phyloP scores from a whole-genome alignment of 2,113 vertebrate species.

The Alexandromys fortis region DNA sequence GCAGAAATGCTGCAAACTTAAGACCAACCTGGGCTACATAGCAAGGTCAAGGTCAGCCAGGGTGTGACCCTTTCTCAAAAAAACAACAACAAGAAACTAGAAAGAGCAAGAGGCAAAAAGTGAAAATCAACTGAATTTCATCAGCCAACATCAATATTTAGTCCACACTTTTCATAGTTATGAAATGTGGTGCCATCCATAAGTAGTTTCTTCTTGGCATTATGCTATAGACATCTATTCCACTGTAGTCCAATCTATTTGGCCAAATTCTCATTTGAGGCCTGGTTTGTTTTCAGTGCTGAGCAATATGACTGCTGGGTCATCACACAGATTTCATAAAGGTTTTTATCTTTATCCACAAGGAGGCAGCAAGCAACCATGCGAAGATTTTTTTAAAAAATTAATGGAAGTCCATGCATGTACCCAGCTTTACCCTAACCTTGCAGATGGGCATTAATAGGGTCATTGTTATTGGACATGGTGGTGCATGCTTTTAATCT shows the following conservation, averaged over 20 bases:
- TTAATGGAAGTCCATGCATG: background rate
- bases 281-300: conserved; percentile 4
- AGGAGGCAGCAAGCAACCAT: conserved; percentile 43
- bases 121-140: background rate
- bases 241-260: background rate
- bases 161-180: background rate
- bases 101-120: background rate
- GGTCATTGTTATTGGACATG: too few relatives aligned
- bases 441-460: background rate
- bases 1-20: background rate
- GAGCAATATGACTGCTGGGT: background rate
- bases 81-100: background rate
- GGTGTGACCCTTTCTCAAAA: background rate
- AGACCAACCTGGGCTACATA: background rate
- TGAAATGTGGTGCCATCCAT: background rate
- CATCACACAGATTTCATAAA: background rate
- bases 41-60: background rate
- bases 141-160: background rate
- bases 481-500: background rate
- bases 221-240: background rate
- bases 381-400: background rate
- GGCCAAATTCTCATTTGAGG: background rate
- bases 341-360: conserved; percentile 49
- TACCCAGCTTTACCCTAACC: background rate
- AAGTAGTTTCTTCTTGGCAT: background rate